Evolutionary conservation across 2,888 invertebrate genomes (phyloP).

Genomic region (Dicranocentrus wangi): DNA sequence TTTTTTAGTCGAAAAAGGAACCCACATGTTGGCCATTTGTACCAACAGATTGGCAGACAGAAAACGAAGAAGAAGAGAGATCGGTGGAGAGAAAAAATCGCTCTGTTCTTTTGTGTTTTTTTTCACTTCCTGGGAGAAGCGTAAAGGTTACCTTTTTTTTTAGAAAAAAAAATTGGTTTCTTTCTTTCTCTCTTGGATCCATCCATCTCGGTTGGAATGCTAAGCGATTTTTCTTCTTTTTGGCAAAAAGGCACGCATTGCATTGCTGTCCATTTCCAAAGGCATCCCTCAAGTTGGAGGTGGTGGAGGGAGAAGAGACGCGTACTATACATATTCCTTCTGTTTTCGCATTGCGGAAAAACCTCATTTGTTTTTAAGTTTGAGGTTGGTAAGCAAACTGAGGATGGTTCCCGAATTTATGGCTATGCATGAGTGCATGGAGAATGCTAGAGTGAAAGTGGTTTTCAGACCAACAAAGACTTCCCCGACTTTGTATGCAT

Average conservation of each 20-base stretch:
- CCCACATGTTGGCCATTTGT: slow-evolving; percentile 25
- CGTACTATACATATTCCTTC: too few relatives aligned
- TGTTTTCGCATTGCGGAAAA: slow-evolving; percentile 57
- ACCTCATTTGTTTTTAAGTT: slow-evolving; percentile 55
- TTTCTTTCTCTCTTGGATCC: slow-evolving; percentile 34
- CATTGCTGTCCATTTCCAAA: background rate
- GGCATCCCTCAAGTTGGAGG: too few relatives aligned
- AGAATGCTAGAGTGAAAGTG: too few relatives aligned
- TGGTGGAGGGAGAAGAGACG: too few relatives aligned
- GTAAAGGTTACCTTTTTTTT: background rate
- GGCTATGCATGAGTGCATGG: slow-evolving; percentile 28
- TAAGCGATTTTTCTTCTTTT: slow-evolving; percentile 57
- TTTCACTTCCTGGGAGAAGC: background rate
- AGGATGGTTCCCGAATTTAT: too few relatives aligned
- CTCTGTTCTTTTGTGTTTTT: too few relatives aligned
- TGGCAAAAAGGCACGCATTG: slow-evolving; percentile 37
- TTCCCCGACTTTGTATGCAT: too few relatives aligned
- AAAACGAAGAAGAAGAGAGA: background rate
- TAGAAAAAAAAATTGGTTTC: slow-evolving; percentile 34
- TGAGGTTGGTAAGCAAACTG: slow-evolving; percentile 12
- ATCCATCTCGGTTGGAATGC: slow-evolving; percentile 50
- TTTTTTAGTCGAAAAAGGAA: background rate
- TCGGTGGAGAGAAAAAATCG: too few relatives aligned
- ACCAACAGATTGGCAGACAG: background rate
- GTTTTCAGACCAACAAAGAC: slow-evolving; percentile 9